phyloP scores from a whole-genome alignment of 2,888 invertebrate genomes.

The Laspeyria flexula region DNA sequence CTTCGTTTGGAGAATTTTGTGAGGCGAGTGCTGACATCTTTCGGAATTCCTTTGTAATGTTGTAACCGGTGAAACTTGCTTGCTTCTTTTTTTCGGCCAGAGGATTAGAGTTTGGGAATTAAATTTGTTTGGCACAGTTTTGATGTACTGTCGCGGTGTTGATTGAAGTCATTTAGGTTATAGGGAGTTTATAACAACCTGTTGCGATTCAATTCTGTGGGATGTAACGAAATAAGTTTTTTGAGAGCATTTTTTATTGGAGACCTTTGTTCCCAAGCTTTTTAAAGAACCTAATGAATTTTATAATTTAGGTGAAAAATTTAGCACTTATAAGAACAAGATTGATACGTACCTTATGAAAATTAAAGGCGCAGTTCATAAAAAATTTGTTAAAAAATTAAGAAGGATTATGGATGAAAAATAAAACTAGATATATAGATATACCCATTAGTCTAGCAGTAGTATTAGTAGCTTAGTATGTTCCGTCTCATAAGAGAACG shows the following conservation, averaged over 20 bases:
- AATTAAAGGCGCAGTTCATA: no score
- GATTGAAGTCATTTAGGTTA: background rate
- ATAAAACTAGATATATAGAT: no score
- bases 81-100: conserved; percentile 12
- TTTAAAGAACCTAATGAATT: no score
- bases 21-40: conserved; percentile 48
- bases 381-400: no score
- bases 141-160: conserved; percentile 3
- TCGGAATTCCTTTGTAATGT: conserved; percentile 51
- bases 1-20: conserved; percentile 64
- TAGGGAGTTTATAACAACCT: background rate
- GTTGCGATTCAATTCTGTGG: background rate
- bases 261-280: no score
- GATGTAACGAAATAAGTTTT: background rate
- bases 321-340: no score
- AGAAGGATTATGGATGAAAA: no score
- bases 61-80: conserved; percentile 23
- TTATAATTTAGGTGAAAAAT: no score
- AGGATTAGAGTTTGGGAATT: conserved; percentile 12
- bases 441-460: no score
- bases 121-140: conserved; percentile 6
- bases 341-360: no score
- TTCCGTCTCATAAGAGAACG: no score
- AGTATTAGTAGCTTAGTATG: no score
- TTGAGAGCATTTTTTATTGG: background rate